Base-by-base conservation (phyloP, 2,797 vertebrate genomes). In the Enteromius trimaculatus region DNA sequence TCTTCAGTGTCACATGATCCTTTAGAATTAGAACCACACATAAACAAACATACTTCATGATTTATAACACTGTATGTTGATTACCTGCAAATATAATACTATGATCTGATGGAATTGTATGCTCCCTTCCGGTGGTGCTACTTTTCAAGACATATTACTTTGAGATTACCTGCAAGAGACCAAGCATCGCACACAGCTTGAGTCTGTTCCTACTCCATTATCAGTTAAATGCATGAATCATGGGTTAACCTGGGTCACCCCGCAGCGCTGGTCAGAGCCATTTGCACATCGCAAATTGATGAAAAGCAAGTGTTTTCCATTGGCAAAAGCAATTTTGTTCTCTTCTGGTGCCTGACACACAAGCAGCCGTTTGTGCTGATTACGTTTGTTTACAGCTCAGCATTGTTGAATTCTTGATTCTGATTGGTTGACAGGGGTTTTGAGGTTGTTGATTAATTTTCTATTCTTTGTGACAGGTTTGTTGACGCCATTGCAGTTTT, bases 241-340 rank as follows among this genome's bases (percentile, higher is more conserved):
- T 6, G 7, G 68, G 42, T 47, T 71, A 29, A 80, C 17, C 79
- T 23, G 1, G 53, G 26, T 42, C 66, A 60, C 9, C 66, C 29
- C 11, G 6, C 65, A 44, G 34, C 19, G 6, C 49, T 69, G 34
- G 65, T 39, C 64, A 39, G 31, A 80, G 49, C 49, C 31, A 79
- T 79, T 68, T 79, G 65, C 51, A 23, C 78, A 58, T 80, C 16
- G 7, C 79, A 80, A 58, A 71, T 60, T 80, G 37, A 58, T 23
- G 51, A 53, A 76, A 76, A 76, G n/a, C 53, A 39, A 76, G 34
- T 58, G 53, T 76, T 76, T 77, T 62, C 55, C 44, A 39, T 77
- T 62, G 17, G 49, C 19, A 3, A 74, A 53, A 74, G 71, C 71
- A 74, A 53, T 74, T 53, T 53, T 2, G 3, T 77, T 26, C 55